These are phyloP conservation scores for Lacerta viridis DNA, from an alignment of 2,797 vertebrate genomes.

Conservation along the genomic window DNA sequence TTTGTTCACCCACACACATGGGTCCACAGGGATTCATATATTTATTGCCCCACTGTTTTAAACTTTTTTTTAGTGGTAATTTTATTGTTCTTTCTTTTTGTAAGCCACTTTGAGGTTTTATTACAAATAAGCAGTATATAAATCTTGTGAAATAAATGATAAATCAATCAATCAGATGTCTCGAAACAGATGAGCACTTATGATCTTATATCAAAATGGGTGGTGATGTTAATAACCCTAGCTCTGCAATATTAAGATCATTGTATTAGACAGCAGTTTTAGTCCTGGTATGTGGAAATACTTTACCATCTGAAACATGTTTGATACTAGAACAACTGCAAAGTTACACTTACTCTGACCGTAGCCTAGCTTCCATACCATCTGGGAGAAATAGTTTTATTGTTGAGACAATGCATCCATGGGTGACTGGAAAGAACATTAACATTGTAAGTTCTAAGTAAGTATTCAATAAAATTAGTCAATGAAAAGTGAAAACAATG, in stretches of 20 bases:
- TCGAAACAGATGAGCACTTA: not conserved
- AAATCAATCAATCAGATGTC: not conserved
- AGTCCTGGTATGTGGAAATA: not conserved
- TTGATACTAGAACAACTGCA: constrained; percentile 24
- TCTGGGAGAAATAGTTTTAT: constrained; percentile 99
- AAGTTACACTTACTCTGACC: constrained; percentile 93
- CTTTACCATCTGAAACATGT: constrained; percentile 7
- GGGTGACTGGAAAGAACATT: constrained; percentile 91
- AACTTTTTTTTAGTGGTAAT: no score
- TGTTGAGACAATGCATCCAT: constrained; percentile 99
- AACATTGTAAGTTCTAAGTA: constrained; percentile 29
- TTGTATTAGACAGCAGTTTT: not conserved
- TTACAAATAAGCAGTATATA: no score
- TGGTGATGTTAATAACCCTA: not conserved
- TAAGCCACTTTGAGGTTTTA: no score
- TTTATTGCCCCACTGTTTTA: no score
- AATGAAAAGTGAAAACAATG: constrained; percentile 10
- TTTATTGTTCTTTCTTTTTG: no score
- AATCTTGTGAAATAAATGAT: no score
- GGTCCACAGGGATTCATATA: no score
- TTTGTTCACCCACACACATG: no score
- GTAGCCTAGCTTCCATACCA: constrained; percentile 96
- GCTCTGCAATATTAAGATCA: not conserved
- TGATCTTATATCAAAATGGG: not conserved
- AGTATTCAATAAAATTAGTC: not conserved